Percentiles rank a stretch among this genome's conserved stretches.
Evolutionary conservation across 2,888 invertebrate species (phyloP).

Genomic region (Neocrepidodera transversa): DNA sequence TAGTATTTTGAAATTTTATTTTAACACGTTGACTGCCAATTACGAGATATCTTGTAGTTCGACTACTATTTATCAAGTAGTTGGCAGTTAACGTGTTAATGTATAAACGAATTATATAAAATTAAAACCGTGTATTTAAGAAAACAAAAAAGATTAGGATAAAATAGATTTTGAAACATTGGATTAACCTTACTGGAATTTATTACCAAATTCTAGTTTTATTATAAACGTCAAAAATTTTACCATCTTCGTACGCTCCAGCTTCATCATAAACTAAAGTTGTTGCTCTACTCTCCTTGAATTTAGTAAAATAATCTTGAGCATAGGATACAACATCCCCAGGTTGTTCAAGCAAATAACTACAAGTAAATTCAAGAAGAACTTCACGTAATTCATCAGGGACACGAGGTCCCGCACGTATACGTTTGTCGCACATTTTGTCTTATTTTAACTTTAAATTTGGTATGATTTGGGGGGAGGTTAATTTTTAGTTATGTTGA

Average conservation of each 20-base stretch:
- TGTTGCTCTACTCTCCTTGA: constrained; percentile 76
- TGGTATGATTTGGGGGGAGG: neutral
- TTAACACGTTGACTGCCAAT: too few species aligned
- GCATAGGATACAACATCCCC: constrained; percentile 92
- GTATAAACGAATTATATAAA: too few species aligned
- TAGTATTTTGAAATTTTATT: too few species aligned
- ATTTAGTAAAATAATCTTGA: constrained; percentile 87
- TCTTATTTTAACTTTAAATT: neutral
- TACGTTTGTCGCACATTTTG: neutral
- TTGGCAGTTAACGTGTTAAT: too few species aligned
- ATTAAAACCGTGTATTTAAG: too few species aligned
- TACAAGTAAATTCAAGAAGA: constrained; percentile 94
- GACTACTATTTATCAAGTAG: too few species aligned
- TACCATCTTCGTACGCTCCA: neutral
- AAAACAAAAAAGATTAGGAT: too few species aligned
- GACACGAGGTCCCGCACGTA: constrained; percentile 65
- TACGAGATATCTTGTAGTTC: too few species aligned
- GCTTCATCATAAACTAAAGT: constrained; percentile 61
- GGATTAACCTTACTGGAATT: too few species aligned
- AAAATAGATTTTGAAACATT: too few species aligned
- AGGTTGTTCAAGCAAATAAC: constrained; percentile 91
- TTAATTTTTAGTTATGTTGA: neutral
- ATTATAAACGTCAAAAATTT: too few species aligned
- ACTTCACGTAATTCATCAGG: constrained; percentile 94
- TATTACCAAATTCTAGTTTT: too few species aligned